phyloP scores from a whole-genome alignment of 1,140 invertebrate genomes.

The Armadillidium nasatum region DNA sequence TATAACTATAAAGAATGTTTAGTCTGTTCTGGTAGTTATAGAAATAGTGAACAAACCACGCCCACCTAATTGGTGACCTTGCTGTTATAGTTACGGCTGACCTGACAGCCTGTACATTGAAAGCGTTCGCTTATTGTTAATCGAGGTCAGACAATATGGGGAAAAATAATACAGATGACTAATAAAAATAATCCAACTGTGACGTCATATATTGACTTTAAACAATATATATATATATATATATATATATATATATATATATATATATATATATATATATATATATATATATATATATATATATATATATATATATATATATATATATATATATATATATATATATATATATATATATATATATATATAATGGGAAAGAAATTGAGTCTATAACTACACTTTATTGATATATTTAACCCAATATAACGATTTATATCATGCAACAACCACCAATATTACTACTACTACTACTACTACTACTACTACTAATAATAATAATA shows the following conservation, averaged over 20 bases:
- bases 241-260: conserved; percentile 15
- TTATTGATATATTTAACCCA: no score
- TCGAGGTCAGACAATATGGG: no score
- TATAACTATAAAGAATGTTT: background rate
- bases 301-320: no score
- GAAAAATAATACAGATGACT: background rate
- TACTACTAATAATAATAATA: no score
- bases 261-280: background rate
- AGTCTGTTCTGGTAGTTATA: background rate
- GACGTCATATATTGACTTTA: background rate
- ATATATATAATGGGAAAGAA: no score
- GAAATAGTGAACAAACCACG: background rate
- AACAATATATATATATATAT: conserved; percentile 1
- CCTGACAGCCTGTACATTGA: background rate
- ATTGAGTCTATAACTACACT: no score
- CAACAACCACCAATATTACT: no score
- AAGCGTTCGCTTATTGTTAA: background rate
- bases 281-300: no score
- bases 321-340: no score
- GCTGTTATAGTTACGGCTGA: background rate
- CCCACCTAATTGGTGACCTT: background rate
- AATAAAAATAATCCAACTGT: background rate
- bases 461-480: no score
- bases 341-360: no score
- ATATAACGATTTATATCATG: no score